Conservation (phyloP, 2,888 invertebrate species). For the Cephus pulcher region DNA sequence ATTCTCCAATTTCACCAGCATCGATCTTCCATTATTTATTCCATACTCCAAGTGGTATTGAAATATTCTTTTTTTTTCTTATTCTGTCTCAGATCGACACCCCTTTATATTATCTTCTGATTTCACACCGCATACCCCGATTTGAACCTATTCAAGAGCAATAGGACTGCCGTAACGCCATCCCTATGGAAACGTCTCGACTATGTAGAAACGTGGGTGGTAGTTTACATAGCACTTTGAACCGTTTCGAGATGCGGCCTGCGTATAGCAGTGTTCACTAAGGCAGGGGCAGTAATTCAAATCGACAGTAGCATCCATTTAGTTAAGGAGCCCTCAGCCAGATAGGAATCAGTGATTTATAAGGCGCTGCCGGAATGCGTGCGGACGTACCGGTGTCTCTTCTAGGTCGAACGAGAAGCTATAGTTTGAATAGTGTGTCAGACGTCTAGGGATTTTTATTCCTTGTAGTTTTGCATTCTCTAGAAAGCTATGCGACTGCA, state of each 20-base stretch:
- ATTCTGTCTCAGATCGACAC: background rate
- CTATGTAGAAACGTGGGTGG: conserved; percentile 41
- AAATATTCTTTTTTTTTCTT: background rate
- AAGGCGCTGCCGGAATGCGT: conserved; percentile 53
- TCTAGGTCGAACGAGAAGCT: conserved; percentile 13
- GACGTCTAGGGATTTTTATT: background rate
- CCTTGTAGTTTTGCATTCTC: background rate
- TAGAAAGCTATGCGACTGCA: background rate
- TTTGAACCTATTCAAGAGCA: background rate
- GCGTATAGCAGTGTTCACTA: conserved; percentile 10
- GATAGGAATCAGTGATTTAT: conserved; percentile 53
- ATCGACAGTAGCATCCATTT: conserved; percentile 54
- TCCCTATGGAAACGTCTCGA: background rate
- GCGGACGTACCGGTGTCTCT: conserved; percentile 46
- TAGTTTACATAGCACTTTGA: conserved; percentile 48
- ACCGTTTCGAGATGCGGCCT: conserved; percentile 28
- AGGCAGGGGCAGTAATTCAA: conserved; percentile 49
- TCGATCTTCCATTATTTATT: background rate
- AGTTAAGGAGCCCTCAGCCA: conserved; percentile 44
- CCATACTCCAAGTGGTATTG: background rate
- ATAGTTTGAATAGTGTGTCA: background rate
- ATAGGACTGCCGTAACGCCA: background rate
- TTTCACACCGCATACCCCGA: background rate
- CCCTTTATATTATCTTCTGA: background rate
- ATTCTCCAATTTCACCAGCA: background rate